Percentiles rank a stretch among this genome's conserved stretches.
Conservation (phyloP, 2,888 invertebrate species). For the Tenthredo distinguenda region DNA sequence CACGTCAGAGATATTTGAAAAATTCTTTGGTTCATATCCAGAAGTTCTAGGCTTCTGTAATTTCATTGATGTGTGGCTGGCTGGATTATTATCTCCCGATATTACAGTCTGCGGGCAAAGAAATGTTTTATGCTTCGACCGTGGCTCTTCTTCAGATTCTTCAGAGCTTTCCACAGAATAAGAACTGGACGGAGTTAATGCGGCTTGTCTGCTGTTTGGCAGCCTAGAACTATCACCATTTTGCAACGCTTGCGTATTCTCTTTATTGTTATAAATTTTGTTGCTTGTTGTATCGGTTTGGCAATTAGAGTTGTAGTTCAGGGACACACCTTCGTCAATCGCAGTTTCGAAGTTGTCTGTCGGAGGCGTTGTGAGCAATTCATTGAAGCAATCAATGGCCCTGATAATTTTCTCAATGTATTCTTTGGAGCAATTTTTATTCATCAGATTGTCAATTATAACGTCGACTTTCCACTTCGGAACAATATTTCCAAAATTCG, state of each 20-base stretch:
- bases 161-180: constrained; percentile 7
- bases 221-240: not conserved
- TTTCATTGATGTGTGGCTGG: not conserved
- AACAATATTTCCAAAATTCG: constrained; percentile 62
- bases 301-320: constrained; percentile 15
- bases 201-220: not conserved
- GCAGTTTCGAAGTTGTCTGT: not conserved
- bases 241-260: not conserved
- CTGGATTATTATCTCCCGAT: not conserved
- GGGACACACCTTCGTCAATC: constrained; percentile 1
- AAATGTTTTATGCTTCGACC: not conserved
- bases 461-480: constrained; percentile 65
- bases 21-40: not conserved
- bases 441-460: constrained; percentile 65
- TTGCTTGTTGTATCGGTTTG: not conserved
- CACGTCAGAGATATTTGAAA: not conserved
- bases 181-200: not conserved
- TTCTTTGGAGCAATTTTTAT: constrained; percentile 66
- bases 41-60: no score
- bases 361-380: not conserved
- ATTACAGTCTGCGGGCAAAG: not conserved
- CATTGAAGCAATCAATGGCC: constrained; percentile 66
- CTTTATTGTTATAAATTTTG: not conserved
- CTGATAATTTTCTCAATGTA: constrained; percentile 67
- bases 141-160: constrained; percentile 10